phyloP scores from a whole-genome alignment of 2,113 vertebrate genomes.

The Corvus hawaiiensis region DNA sequence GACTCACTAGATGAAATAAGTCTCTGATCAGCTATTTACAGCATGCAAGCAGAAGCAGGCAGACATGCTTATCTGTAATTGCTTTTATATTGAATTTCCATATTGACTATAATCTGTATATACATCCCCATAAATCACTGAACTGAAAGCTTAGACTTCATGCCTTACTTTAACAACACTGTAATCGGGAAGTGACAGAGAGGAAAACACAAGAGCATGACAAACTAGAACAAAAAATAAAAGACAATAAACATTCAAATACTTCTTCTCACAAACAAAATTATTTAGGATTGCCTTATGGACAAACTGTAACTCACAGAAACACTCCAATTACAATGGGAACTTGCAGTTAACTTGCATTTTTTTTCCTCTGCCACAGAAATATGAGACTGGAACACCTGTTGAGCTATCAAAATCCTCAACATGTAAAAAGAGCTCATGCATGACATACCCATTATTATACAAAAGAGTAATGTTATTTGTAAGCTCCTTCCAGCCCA shows the following conservation, averaged over 20 bases:
- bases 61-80: conserved; percentile 5
- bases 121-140: not conserved
- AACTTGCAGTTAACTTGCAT: not conserved
- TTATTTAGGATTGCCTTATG: not conserved
- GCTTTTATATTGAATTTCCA: not conserved
- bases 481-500: not conserved
- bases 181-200: not conserved
- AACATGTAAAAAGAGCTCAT: not conserved
- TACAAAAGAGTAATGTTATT: not conserved
- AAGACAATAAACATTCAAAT: not conserved
- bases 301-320: not conserved
- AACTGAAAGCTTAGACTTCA: not conserved
- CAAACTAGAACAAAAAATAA: not conserved
- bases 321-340: not conserved
- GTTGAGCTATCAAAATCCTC: not conserved
- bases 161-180: not conserved
- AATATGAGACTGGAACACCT: not conserved
- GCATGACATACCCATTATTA: not conserved
- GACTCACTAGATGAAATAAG: not conserved
- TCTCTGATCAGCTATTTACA: not conserved
- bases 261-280: not conserved
- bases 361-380: not conserved
- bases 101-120: not conserved
- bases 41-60: not conserved
- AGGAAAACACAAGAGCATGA: not conserved